A percentile compares a stretch with the other conserved stretches of the same genome.
Evolutionary conservation across 1,140 invertebrate genomes (phyloP).

Genomic region (Drosophila sechellia): DNA sequence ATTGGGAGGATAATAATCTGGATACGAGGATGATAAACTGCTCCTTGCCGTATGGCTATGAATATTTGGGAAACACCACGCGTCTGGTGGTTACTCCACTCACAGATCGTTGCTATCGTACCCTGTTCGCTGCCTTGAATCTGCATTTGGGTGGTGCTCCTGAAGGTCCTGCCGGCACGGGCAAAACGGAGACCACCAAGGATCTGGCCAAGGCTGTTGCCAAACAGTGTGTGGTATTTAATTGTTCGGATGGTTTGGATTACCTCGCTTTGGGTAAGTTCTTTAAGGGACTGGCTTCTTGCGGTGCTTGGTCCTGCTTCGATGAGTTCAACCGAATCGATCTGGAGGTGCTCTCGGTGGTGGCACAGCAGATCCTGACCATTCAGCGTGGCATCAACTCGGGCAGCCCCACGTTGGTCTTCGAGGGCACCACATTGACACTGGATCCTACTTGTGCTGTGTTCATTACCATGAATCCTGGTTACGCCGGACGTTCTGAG

Average conservation of each 20-base stretch:
- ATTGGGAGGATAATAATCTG: slow-evolving; percentile 93
- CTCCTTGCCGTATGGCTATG: slow-evolving; percentile 95
- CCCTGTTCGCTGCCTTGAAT: slow-evolving; percentile 95
- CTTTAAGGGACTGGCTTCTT: slow-evolving; percentile 97
- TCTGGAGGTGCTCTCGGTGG: slow-evolving; percentile 95
- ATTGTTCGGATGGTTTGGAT: slow-evolving; percentile 97
- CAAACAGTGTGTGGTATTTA: slow-evolving; percentile 98
- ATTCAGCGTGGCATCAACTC: slow-evolving; percentile 92
- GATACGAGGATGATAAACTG: slow-evolving; percentile 97
- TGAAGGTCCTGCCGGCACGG: slow-evolving; percentile 97
- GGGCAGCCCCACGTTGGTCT: slow-evolving; percentile 89
- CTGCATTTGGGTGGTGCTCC: slow-evolving; percentile 94
- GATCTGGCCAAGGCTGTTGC: slow-evolving; percentile 98
- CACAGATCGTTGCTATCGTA: slow-evolving; percentile 97
- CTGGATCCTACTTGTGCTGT: slow-evolving; percentile 96
- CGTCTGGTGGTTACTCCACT: slow-evolving; percentile 95
- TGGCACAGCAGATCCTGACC: slow-evolving; percentile 94
- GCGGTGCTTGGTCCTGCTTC: slow-evolving; percentile 98
- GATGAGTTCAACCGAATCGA: slow-evolving; percentile 97
- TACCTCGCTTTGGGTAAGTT: slow-evolving; percentile 98
- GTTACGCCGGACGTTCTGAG: slow-evolving; percentile 95
- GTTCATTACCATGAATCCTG: slow-evolving; percentile 98
- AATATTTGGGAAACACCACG: slow-evolving; percentile 96
- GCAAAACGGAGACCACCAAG: slow-evolving; percentile 98
- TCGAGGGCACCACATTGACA: slow-evolving; percentile 95